A percentile compares a stretch with the other conserved stretches of the same genome.
Conservation (phyloP, 1,140 invertebrate genomes). For the Penaeus japonicus region DNA sequence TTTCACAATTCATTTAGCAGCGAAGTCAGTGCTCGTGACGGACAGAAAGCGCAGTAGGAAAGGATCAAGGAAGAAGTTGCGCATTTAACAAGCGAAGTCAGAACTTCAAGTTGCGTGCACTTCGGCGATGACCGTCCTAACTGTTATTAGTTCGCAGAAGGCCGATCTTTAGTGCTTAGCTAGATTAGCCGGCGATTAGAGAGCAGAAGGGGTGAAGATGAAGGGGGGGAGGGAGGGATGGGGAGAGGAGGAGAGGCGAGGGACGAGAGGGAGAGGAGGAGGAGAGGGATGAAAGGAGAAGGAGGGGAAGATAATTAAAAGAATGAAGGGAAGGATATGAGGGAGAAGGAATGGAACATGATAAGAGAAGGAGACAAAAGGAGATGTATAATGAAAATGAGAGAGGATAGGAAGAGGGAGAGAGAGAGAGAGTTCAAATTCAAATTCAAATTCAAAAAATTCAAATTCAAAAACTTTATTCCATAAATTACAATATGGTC, state of each 20-base stretch:
- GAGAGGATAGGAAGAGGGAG: background rate
- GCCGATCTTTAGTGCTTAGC: too few species aligned
- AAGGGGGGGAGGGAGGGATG: background rate
- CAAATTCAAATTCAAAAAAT: background rate
- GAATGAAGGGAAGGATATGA: background rate
- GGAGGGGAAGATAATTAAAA: background rate
- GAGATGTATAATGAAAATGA: background rate
- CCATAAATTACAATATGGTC: background rate
- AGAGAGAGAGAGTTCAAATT: background rate
- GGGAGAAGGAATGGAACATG: background rate
- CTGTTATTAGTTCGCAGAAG: too few species aligned
- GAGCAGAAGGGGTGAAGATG: background rate
- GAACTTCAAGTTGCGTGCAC: too few species aligned
- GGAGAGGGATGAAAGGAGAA: too few species aligned
- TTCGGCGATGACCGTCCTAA: too few species aligned
- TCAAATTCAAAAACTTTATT: background rate
- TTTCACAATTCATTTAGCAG: too few species aligned
- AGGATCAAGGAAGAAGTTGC: too few species aligned
- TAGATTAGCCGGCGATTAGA: too few species aligned
- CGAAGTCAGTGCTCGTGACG: too few species aligned
- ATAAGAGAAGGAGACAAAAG: background rate
- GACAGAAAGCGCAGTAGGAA: too few species aligned
- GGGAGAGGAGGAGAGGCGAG: background rate
- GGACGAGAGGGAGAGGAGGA: background rate
- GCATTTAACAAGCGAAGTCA: too few species aligned